These are phyloP conservation scores for Cyanistes caeruleus DNA, from an alignment of 2,113 vertebrate species.

Conservation along the genomic window DNA sequence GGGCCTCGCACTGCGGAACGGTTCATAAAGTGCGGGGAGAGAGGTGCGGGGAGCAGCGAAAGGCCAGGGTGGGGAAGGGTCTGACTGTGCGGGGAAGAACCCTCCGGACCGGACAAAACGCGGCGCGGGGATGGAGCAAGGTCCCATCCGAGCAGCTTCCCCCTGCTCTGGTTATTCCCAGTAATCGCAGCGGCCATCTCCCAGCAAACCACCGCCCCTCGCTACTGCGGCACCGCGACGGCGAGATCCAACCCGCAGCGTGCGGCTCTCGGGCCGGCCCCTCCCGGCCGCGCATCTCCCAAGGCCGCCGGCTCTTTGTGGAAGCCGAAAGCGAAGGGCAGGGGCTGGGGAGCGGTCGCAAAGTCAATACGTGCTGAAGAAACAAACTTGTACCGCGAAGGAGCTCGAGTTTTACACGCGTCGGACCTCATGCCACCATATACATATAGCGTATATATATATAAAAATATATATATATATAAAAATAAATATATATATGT, in stretches of 20 bases:
- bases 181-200: fast-evolving
- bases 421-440: neutral
- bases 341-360: neutral
- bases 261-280: neutral
- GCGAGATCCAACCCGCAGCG: fast-evolving
- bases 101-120: neutral
- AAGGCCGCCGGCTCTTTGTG: neutral
- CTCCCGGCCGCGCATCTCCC: neutral
- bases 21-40: neutral
- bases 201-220: fast-evolving
- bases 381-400: neutral
- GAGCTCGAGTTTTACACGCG: neutral
- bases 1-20: neutral
- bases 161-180: neutral
- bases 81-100: neutral
- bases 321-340: neutral
- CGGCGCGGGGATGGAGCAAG: neutral
- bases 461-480: too few relatives aligned
- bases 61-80: neutral
- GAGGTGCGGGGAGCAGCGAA: neutral
- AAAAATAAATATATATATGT: too few relatives aligned
- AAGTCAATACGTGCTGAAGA: neutral
- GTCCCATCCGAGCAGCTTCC: neutral
- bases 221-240: fast-evolving
- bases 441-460: neutral